A percentile compares a stretch with the other conserved stretches of the same genome.
Evolutionary conservation across 2,113 vertebrate species (phyloP).

Genomic region (Paedocypris sp.): DNA sequence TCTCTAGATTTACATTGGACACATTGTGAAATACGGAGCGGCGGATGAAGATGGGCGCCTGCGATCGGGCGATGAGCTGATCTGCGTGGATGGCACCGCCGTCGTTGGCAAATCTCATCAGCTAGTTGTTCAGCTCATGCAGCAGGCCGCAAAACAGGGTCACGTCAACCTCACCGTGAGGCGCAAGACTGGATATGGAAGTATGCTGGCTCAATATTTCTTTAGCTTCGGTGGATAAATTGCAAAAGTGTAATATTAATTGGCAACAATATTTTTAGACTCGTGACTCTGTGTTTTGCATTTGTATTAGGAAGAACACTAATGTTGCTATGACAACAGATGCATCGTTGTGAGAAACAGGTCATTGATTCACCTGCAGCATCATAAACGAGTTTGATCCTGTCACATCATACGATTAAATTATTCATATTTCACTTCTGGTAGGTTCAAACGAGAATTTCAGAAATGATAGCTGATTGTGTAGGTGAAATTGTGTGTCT

Average conservation of each 20-base stretch:
- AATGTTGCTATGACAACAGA: background rate
- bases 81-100: constrained; percentile 90
- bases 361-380: background rate
- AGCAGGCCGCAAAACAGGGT: constrained; percentile 96
- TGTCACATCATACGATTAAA: background rate
- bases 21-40: constrained; percentile 94
- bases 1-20: constrained; percentile 90
- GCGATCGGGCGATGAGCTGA: constrained; percentile 90
- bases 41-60: constrained; percentile 92
- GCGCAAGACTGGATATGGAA: constrained; percentile 82
- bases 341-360: background rate
- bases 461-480: background rate
- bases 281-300: background rate
- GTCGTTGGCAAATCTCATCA: constrained; percentile 97
- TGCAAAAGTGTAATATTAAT: too few relatives aligned
- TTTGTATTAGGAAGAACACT: background rate
- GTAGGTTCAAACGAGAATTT: background rate
- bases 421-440: background rate
- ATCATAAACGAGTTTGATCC: background rate
- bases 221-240: too few relatives aligned
- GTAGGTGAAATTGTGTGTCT: too few relatives aligned
- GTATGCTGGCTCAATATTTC: constrained; percentile 53
- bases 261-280: too few relatives aligned
- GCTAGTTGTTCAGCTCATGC: constrained; percentile 97
- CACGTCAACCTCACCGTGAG: constrained; percentile 95